phyloP scores from a whole-genome alignment of 2,888 invertebrate genomes.

The Vesta saturnalis region DNA sequence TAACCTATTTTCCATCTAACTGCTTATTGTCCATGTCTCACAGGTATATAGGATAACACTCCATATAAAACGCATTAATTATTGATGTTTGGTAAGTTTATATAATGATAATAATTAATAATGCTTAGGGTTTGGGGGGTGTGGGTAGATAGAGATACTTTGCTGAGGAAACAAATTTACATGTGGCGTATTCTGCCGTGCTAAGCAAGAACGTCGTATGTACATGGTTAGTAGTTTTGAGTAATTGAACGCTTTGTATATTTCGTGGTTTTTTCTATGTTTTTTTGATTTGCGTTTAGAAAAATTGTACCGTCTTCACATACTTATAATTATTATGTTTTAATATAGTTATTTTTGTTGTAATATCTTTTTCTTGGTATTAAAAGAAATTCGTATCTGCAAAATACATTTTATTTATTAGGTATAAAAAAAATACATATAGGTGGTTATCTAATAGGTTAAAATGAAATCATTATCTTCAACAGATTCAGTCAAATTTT shows the following conservation, averaged over 20 bases:
- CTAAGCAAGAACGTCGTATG: background rate
- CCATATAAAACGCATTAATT: too few species aligned
- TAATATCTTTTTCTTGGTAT: background rate
- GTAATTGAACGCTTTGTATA: background rate
- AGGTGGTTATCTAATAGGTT: too few species aligned
- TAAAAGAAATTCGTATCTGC: background rate
- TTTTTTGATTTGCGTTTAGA: background rate
- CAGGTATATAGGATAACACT: too few species aligned
- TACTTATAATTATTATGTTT: background rate
- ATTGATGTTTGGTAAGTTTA: too few species aligned
- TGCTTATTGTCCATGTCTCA: too few species aligned
- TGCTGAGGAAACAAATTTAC: too few species aligned
- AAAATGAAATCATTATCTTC: background rate
- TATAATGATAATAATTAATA: too few species aligned
- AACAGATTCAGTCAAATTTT: background rate
- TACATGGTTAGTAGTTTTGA: background rate
- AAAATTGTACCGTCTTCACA: background rate
- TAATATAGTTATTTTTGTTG: background rate
- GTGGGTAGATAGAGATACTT: too few species aligned
- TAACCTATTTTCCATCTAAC: too few species aligned
- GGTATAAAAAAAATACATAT: too few species aligned
- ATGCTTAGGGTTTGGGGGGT: too few species aligned
- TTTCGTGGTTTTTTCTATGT: background rate
- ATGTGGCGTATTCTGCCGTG: background rate
- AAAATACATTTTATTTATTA: background rate